These are phyloP conservation scores for Cephalophus harveyi DNA, from an alignment of 2,113 vertebrate genomes.

Conservation along the genomic window DNA sequence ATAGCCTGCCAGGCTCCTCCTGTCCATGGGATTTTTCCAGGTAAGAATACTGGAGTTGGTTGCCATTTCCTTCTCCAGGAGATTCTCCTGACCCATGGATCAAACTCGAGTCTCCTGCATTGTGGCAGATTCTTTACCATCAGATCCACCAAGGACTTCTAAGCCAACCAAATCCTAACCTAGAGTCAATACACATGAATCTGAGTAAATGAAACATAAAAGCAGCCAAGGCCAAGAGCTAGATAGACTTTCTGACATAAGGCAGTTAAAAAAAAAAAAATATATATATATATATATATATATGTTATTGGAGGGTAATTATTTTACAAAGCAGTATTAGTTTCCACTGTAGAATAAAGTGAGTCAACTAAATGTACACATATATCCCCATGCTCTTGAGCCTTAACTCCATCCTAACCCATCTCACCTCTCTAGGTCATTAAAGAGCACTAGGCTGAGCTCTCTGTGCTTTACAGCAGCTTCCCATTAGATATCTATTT, in stretches of 20 bases:
- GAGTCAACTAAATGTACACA: neutral
- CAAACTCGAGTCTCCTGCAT: neutral
- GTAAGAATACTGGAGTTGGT: neutral
- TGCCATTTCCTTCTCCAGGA: neutral
- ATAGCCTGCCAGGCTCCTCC: neutral
- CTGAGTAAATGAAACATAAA: neutral
- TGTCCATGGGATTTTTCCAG: neutral
- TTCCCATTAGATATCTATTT: too few relatives aligned
- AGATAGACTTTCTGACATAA: neutral
- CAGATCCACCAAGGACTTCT: neutral
- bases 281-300: too few relatives aligned
- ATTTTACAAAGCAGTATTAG: neutral
- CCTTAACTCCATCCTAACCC: too few relatives aligned
- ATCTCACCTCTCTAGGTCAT: too few relatives aligned
- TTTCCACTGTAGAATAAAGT: neutral
- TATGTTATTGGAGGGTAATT: neutral
- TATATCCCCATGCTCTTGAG: neutral
- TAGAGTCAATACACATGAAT: neutral
- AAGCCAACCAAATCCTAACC: neutral
- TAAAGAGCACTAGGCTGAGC: too few relatives aligned
- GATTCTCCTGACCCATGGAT: neutral
- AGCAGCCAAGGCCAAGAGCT: neutral
- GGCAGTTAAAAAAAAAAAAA: neutral
- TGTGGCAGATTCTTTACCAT: neutral
- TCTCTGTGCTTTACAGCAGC: too few relatives aligned